phyloP scores from a whole-genome alignment of 2,888 invertebrate species.

The Phaonia tiefii region DNA sequence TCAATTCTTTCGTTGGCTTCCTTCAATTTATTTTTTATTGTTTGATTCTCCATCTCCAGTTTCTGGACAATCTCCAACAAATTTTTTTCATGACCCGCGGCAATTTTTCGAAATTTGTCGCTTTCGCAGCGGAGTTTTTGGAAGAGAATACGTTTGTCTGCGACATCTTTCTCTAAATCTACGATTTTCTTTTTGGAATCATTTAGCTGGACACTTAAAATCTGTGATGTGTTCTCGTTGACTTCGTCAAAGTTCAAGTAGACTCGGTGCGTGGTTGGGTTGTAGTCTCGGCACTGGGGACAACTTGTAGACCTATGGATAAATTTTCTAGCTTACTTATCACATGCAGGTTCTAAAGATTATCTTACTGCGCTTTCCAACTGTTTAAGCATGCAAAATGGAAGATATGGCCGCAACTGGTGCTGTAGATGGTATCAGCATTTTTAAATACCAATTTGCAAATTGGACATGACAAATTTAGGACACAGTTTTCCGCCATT shows the following conservation, averaged over 20 bases:
- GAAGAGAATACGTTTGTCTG: too few species aligned
- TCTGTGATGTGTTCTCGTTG: too few species aligned
- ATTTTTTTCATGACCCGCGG: too few species aligned
- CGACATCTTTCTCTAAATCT: too few species aligned
- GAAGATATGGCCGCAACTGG: conserved; percentile 6
- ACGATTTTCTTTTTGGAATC: too few species aligned
- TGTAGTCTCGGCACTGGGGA: conserved; percentile 70
- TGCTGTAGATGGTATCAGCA: background rate
- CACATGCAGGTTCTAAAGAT: background rate
- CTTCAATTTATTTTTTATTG: too few species aligned
- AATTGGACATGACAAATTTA: background rate
- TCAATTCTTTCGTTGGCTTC: too few species aligned
- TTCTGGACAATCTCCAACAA: too few species aligned
- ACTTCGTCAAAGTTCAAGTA: conserved; percentile 71
- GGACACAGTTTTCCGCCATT: background rate
- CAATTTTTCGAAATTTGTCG: too few species aligned
- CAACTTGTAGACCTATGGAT: conserved; percentile 60
- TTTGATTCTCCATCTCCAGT: too few species aligned
- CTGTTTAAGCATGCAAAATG: background rate
- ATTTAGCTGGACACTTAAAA: background rate
- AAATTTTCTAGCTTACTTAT: too few species aligned
- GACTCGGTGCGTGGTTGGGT: conserved; percentile 66
- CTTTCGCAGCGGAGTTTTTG: too few species aligned
- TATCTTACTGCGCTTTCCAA: conserved; percentile 2
- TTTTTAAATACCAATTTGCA: background rate